Evolutionary conservation across 92 coral and sea anemone species (phyloP), one percentile per base, ranked within the genome.

Genomic region (Paragorgia papillata): DNA sequence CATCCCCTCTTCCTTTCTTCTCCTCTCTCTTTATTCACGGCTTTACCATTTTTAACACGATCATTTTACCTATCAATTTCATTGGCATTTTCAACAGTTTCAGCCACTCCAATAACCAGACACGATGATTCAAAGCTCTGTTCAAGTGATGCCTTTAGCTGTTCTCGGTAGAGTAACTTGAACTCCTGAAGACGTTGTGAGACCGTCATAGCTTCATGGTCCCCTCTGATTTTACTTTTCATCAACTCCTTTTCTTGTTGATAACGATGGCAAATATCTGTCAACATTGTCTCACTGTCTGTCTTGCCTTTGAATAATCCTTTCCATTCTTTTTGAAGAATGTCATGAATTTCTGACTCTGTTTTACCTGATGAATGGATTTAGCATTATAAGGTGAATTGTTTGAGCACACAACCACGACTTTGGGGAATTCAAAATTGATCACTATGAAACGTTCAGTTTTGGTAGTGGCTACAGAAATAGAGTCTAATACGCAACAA

Each of bases 101-200:
- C 97, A 18, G 97, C 97, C 9, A 93, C 66, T 12, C 93, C 97
- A 67, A 89, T 85, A 58, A 92, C 85, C 28, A 79, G 78, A 20
- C 87, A 90, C 19, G 94, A 83, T 43, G 88, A 77, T 58, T 81
- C 86, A 62, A 90, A 90, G 51, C 84, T 92, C 60, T 44, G 71
- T 34, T 94, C 98, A 43, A 86, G 89, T 25, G 70, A 80, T 6
- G 86, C 92, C 56, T 96, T 90, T 39, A 94, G 53, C 48, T 83
- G 87, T 65, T 94, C 98, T 24, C 97, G 75, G 44, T 84, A 22
- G 33, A 94, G 60, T 26, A 94, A 70, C 25, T 85, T 79, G 46
- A 88, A 94, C 66, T 94, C 97, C 8, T 88, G 84, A 39, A 94
- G 85, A 24, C 92, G 89, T 62, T 94, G 89, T 24, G 89, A 91